Conservation (phyloP, 2,888 invertebrate species). For the Erebia epiphron region DNA sequence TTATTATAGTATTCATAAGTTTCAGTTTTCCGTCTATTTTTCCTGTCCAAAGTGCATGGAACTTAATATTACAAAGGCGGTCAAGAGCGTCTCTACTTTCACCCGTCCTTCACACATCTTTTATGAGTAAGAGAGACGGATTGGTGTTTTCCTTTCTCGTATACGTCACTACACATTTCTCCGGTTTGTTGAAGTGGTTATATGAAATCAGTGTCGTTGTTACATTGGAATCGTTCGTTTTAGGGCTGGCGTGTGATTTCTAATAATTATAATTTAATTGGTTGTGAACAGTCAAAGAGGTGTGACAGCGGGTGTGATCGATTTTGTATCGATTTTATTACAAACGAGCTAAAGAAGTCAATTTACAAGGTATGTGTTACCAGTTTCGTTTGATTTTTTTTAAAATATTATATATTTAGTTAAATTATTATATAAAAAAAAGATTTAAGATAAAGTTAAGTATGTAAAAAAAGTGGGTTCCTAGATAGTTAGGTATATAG, state of each 20-base stretch:
- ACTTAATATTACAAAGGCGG: conserved; percentile 76
- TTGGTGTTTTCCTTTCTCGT: conserved; percentile 75
- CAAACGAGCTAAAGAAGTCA: conserved; percentile 46
- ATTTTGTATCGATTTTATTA: conserved; percentile 35
- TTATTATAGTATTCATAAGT: neutral
- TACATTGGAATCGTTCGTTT: conserved; percentile 70
- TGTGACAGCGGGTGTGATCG: conserved; percentile 48
- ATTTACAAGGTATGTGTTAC: conserved; percentile 50
- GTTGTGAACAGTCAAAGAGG: conserved; percentile 55
- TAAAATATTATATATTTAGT: neutral
- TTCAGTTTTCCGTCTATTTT: neutral
- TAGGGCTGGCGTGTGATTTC: conserved; percentile 61
- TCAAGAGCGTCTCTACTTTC: conserved; percentile 69
- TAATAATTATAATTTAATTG: conserved; percentile 62
- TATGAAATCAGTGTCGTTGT: conserved; percentile 72
- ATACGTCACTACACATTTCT: conserved; percentile 78
- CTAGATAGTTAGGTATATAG: neutral
- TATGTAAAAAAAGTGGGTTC: neutral
- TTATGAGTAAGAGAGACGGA: conserved; percentile 60
- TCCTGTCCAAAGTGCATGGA: conserved; percentile 59
- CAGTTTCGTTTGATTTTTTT: neutral
- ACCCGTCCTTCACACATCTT: conserved; percentile 57
- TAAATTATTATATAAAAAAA: neutral
- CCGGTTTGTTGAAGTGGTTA: conserved; percentile 57
- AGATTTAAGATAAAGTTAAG: neutral